Evolutionary conservation across 2,888 invertebrate genomes (phyloP).

Genomic region (Drosophila suboccidentalis): DNA sequence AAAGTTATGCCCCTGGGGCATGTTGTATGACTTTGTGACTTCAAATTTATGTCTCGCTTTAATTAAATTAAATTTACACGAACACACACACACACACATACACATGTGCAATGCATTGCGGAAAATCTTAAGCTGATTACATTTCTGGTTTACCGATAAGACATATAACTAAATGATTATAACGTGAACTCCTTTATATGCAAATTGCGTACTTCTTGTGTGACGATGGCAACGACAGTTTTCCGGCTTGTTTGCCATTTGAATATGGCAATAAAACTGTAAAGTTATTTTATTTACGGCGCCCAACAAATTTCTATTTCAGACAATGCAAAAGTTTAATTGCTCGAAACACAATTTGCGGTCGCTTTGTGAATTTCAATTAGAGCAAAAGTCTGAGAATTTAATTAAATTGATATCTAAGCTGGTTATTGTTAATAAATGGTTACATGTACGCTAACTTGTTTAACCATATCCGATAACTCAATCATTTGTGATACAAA

Average conservation of each 20-base stretch:
- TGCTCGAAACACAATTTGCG: slow-evolving; percentile 26
- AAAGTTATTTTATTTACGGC: slow-evolving; percentile 61
- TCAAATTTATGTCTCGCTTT: slow-evolving; percentile 63
- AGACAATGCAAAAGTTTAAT: slow-evolving; percentile 37
- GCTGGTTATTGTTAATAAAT: slow-evolving; percentile 2
- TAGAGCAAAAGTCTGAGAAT: slow-evolving; percentile 9
- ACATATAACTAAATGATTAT: slow-evolving; percentile 44
- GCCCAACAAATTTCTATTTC: slow-evolving; percentile 4
- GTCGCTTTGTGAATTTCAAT: slow-evolving; percentile 31
- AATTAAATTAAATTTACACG: slow-evolving; percentile 66
- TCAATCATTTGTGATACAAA: neutral
- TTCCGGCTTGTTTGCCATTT: slow-evolving; percentile 29
- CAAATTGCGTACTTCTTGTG: slow-evolving; percentile 43
- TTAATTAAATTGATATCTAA: slow-evolving; percentile 29
- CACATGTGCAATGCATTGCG: slow-evolving; percentile 12
- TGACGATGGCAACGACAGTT: slow-evolving; percentile 20
- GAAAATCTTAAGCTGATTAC: slow-evolving; percentile 45
- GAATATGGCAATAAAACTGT: slow-evolving; percentile 53
- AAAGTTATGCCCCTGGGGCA: slow-evolving; percentile 21
- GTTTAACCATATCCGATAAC: neutral
- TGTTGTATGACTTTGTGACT: slow-evolving; percentile 23
- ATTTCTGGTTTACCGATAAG: slow-evolving; percentile 40
- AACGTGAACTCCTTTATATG: slow-evolving; percentile 32
- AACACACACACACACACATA: slow-evolving; percentile 29
- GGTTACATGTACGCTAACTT: neutral